Percentiles rank a stretch among this genome's conserved stretches.
Conservation (phyloP, 2,888 invertebrate species). For the Dioctria linearis region DNA sequence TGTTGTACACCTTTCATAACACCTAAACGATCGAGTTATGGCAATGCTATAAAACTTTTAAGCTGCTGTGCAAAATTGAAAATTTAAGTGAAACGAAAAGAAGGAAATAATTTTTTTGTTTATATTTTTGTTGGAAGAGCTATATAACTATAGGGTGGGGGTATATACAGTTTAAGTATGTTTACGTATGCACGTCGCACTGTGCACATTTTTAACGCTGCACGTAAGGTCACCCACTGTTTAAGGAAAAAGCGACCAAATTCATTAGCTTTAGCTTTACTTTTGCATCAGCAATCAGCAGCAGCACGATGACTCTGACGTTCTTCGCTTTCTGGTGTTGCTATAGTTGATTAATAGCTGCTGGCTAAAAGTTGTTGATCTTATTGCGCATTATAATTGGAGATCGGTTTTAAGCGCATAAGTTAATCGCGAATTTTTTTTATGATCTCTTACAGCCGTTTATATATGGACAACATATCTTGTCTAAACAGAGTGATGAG, state of each 20-base stretch:
- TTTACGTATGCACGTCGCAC: neutral
- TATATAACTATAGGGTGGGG: too few species aligned
- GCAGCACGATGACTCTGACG: neutral
- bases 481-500: neutral
- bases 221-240: constrained; percentile 16
- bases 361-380: neutral
- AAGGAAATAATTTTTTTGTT: too few species aligned
- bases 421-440: neutral
- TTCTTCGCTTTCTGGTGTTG: neutral
- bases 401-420: neutral
- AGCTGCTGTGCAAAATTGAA: too few species aligned
- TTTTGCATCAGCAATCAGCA: neutral
- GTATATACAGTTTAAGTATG: neutral
- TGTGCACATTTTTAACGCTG: neutral
- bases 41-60: too few species aligned
- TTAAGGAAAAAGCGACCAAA: constrained; percentile 4
- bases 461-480: too few species aligned
- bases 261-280: neutral
- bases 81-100: too few species aligned
- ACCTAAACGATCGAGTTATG: too few species aligned
- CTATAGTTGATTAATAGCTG: neutral
- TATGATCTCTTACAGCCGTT: neutral
- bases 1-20: too few species aligned
- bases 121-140: too few species aligned
- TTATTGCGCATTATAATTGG: neutral